These are phyloP conservation scores for Etia nguti DNA, from an alignment of 2,113 vertebrate species.

Conservation along the genomic window DNA sequence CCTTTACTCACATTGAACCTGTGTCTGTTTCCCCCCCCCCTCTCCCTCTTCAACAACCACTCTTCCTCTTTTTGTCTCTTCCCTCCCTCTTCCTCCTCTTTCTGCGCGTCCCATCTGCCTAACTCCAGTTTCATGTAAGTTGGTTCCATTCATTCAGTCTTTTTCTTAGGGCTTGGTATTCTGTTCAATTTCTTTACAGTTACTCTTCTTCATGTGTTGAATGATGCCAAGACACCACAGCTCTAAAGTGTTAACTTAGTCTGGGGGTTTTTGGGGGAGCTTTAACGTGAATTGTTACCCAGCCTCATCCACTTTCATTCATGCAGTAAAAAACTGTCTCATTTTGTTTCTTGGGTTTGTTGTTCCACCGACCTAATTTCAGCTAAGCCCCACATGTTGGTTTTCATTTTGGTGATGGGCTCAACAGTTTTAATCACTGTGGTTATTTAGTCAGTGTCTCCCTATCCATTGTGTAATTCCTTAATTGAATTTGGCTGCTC, in stretches of 20 bases:
- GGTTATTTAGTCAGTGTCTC: not conserved
- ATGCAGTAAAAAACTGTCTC: constrained; percentile 1
- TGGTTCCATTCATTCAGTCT: constrained; percentile 75
- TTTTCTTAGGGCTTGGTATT: constrained; percentile 44
- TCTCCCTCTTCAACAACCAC: constrained; percentile 77
- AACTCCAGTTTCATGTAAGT: constrained; percentile 99
- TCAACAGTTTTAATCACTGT: not conserved
- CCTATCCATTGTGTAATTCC: not conserved
- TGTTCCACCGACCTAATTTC: not conserved
- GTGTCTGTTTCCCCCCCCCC: constrained; percentile 83
- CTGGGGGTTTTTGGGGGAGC: not conserved
- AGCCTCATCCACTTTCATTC: constrained; percentile 19
- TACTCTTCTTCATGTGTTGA: not conserved
- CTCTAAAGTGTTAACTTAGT: not conserved
- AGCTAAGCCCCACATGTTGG: not conserved
- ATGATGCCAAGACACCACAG: not conserved
- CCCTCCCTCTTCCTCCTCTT: constrained; percentile 72
- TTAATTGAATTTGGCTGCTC: not conserved
- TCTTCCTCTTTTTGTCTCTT: constrained; percentile 77
- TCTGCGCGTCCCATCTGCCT: constrained; percentile 85
- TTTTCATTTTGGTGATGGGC: not conserved
- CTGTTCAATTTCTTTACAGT: not conserved
- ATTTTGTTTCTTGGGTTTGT: not conserved
- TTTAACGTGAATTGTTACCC: constrained; percentile 8
- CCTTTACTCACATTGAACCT: constrained; percentile 85